Conservation (phyloP, 2,797 vertebrate species). For the Geotrypetes seraphini region DNA sequence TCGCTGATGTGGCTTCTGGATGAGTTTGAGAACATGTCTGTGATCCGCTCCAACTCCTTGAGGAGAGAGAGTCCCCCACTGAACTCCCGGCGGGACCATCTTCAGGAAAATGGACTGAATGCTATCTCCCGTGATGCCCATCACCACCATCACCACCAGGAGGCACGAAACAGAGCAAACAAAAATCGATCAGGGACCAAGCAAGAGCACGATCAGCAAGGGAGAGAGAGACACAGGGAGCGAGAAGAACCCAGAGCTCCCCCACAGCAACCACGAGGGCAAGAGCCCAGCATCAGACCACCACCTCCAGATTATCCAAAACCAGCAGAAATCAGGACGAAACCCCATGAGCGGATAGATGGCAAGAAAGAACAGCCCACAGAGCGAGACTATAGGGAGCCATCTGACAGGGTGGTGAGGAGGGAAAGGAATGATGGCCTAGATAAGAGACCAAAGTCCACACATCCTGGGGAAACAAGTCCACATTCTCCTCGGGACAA, state of each 20-base stretch:
- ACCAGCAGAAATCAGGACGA: slow-evolving; percentile 27
- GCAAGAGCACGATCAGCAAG: slow-evolving; percentile 32
- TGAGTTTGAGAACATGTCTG: slow-evolving; percentile 87
- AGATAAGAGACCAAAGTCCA: slow-evolving; percentile 76
- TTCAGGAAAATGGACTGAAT: slow-evolving; percentile 42
- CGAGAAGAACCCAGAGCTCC: slow-evolving; percentile 5
- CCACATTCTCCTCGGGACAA: slow-evolving; percentile 76
- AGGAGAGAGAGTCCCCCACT: slow-evolving; percentile 76
- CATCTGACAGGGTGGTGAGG: slow-evolving; percentile 37
- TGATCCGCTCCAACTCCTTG: slow-evolving; percentile 87
- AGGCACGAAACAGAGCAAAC: background rate
- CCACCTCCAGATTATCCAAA: slow-evolving; percentile 37
- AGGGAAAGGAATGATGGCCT: slow-evolving; percentile 22
- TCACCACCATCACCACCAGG: background rate
- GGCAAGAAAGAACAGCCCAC: slow-evolving; percentile 25
- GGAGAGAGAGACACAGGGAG: slow-evolving; percentile 25
- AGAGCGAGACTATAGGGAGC: slow-evolving; percentile 17
- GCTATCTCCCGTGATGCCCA: background rate
- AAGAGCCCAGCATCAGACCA: slow-evolving; percentile 53
- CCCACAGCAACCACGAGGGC: slow-evolving; percentile 66
- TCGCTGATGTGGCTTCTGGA: slow-evolving; percentile 85
- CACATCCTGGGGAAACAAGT: slow-evolving; percentile 48
- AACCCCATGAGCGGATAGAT: slow-evolving; percentile 4
- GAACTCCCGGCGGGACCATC: slow-evolving; percentile 44
- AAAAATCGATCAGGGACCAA: slow-evolving; percentile 13